Evolutionary conservation across 2,888 invertebrate species (phyloP).

Genomic region (Rotaria macrura): DNA sequence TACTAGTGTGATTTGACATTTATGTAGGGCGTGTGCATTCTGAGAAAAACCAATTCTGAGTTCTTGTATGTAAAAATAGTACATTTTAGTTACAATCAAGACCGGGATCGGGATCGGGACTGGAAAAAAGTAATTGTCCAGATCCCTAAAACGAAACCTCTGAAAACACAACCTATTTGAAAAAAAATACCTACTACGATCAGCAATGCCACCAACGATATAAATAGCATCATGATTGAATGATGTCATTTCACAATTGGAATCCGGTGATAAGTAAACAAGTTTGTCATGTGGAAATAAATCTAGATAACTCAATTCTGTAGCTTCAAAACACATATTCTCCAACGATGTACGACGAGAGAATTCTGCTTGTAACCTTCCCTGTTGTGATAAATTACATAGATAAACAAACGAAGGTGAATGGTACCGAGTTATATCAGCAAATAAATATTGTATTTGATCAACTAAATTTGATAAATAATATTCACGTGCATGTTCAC

Average conservation of each 20-base stretch:
- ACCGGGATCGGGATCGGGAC: no score
- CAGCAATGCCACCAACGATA: slow-evolving; percentile 8
- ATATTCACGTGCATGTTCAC: neutral
- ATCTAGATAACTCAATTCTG: neutral
- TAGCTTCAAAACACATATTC: slow-evolving; percentile 1
- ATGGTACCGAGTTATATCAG: neutral
- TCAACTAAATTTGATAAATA: slow-evolving; percentile 7
- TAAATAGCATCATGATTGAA: neutral
- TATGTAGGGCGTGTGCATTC: no score
- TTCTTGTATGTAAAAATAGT: no score
- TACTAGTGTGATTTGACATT: no score
- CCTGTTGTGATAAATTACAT: neutral
- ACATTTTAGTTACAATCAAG: no score
- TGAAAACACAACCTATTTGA: neutral
- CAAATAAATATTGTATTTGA: slow-evolving; percentile 20
- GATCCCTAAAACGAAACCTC: no score
- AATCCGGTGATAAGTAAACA: slow-evolving; percentile 11
- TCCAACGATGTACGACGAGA: neutral
- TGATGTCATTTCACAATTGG: neutral
- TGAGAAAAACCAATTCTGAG: no score
- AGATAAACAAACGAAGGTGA: slow-evolving; percentile 7
- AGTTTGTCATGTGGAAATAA: neutral
- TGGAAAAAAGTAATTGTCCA: no score
- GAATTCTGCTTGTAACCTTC: neutral
- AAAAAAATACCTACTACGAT: neutral